phyloP scores from a whole-genome alignment of 2,113 vertebrate species.

The Isurus oxyrinchus region DNA sequence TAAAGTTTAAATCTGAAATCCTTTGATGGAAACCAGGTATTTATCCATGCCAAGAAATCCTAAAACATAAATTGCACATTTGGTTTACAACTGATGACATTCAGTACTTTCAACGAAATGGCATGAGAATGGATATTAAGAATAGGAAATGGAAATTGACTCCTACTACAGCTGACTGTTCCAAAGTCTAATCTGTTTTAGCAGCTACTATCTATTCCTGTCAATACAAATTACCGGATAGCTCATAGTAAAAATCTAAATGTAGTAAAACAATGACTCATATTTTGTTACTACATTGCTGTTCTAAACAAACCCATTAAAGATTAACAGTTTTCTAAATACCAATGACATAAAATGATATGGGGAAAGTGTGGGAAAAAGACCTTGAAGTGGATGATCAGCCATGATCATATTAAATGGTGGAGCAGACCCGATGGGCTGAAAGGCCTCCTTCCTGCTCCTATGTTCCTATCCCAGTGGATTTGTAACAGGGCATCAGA shows the following conservation, averaged over 20 bases:
- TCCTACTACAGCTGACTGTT: background rate
- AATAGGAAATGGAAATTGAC: background rate
- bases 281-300: background rate
- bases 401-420: too few species aligned
- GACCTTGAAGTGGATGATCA: too few species aligned
- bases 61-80: background rate
- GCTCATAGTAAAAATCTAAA: background rate
- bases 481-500: background rate
- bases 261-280: background rate
- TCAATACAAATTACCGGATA: background rate
- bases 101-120: background rate
- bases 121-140: background rate
- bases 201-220: background rate
- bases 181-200: background rate
- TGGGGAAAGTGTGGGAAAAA: too few species aligned
- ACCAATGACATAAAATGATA: too few species aligned
- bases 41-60: background rate
- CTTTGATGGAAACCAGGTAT: background rate
- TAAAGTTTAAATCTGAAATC: background rate
- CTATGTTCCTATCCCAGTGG: background rate
- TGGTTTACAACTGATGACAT: background rate
- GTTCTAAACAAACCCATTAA: background rate
- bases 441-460: too few species aligned
- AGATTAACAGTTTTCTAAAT: too few species aligned
- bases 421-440: too few species aligned